Evolutionary conservation across 2,113 vertebrate species (phyloP).

Genomic region (Microtus oregoni): DNA sequence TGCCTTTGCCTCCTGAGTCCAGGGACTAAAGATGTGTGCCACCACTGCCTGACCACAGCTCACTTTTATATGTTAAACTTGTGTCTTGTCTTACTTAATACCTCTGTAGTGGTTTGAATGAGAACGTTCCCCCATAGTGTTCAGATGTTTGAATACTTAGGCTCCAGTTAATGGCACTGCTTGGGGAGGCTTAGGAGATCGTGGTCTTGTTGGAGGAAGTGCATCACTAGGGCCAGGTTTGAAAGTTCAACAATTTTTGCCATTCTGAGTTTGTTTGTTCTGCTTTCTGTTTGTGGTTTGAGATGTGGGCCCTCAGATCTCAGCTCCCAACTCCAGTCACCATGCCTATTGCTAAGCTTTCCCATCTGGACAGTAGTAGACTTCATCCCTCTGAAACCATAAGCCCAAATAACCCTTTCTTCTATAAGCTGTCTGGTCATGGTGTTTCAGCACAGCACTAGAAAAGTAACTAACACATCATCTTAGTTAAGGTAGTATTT

Average conservation of each 20-base stretch:
- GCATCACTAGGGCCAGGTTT: background rate
- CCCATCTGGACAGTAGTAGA: background rate
- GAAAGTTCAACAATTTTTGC: background rate
- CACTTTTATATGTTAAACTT: background rate
- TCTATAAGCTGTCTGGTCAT: background rate
- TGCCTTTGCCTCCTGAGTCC: background rate
- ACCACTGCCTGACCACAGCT: background rate
- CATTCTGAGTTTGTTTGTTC: background rate
- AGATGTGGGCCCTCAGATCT: background rate
- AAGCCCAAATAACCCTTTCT: background rate
- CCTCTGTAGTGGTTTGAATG: background rate
- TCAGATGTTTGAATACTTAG: background rate
- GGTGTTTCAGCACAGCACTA: background rate
- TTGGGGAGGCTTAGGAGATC: background rate
- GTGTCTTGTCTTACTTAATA: background rate
- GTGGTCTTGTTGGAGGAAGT: background rate
- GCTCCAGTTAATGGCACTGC: background rate
- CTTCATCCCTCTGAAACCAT: background rate
- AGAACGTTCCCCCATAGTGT: background rate
- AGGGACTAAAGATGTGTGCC: background rate
- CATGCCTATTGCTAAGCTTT: background rate
- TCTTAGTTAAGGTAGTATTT: background rate
- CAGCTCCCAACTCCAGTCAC: background rate
- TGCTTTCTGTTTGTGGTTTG: background rate
- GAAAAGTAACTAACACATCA: background rate